Evolutionary conservation across 2,888 invertebrate genomes (phyloP), one percentile per base, ranked within the genome.

Genomic region (Oxystoma pomonae): DNA sequence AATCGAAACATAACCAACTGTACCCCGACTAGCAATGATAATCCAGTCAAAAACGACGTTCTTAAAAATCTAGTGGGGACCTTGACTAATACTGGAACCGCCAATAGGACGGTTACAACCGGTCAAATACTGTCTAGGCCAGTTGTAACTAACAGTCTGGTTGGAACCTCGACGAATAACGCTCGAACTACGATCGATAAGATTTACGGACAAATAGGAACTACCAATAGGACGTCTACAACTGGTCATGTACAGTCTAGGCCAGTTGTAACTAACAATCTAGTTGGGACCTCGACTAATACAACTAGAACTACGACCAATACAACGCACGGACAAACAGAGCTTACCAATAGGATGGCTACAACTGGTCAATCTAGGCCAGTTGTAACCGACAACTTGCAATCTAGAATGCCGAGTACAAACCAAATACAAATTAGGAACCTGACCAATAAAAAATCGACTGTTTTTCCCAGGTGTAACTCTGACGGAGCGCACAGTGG

Each of bases 391-490:
- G n/a, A n/a, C n/a, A n/a, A n/a, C n/a, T n/a, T n/a, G n/a, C n/a
- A n/a, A n/a, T n/a, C n/a, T n/a, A n/a, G n/a, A n/a, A n/a, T n/a
- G n/a, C n/a, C n/a, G n/a, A 35, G 35, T 35, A 35, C 35, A 53
- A 19, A 5, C 5, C 5, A 5, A 9, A 17, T 5, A 17, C 5
- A 16, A 9, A 16, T 21, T 12, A 3, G 7, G 9, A 57, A 20
- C 18, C 18, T 16, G 18, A 17, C 2, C 22, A 56, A 66, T 61
- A 63, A 64, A 63, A 67, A 65, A 56, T 18, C 18, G 17, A 63
- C 59, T 60, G 57, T 57, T 58, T 67, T 72, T 57, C 65, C 68
- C 61, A 68, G 70, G 58, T 69, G 70, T 5, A 58, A 55, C 20
- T 74, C 72, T 18, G 65, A 69, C 12, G 35, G 35, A 12, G 35